Base-by-base conservation (phyloP, 1,140 invertebrate species). In the Anastrepha ludens region DNA sequence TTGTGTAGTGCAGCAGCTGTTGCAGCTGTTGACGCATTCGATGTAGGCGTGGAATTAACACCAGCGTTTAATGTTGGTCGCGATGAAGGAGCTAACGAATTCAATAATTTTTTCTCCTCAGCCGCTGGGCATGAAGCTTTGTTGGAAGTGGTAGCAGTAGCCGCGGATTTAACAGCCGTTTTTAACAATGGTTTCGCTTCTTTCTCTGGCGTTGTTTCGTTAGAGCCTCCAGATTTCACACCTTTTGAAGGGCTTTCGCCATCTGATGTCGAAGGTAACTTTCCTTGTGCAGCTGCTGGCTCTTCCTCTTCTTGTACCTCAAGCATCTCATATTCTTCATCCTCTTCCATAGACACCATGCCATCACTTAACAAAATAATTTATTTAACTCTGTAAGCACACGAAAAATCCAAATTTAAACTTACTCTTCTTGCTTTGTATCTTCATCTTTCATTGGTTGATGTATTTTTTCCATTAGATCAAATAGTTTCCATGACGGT, bases 271-370 rank as follows among this genome's bases (percentile, higher is more conserved):
- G 90, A 89, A 11, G 91, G 90, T 0, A 89, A 89, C 70, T 92
- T 90, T 15, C 88, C 65, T 9, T n/a, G 62, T 15, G 67, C 60
- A 3, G 65, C 60, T 64, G 41, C 62, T 11, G 91, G 89, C 4
- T 93, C 92, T 2, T 91, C 91, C 7, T 92, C 91, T 47, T 93
- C 92, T 7, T 87, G 91, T 5, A 93, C 92, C 29, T 93, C 92
- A 29, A 93, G 70, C 91, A 93, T 92, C 86, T 93, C 92, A 39
- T 89, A 93, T 78, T 93, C 92, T 74, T 93, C 92, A 47, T 88
- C 89, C 44, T 93, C 91, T 50, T 93, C 92, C 89, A 92, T 89
- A 20, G 90, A 87, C 47, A 88, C n/a, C 41, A 59, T 78, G 5
- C 70, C 13, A 58, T 88, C 86, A n/a, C 86, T 88, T 15, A 67